A percentile compares a stretch with the other conserved stretches of the same genome.
Evolutionary conservation across 1,140 invertebrate genomes (phyloP).

Genomic region (Calephelis virginiensis): DNA sequence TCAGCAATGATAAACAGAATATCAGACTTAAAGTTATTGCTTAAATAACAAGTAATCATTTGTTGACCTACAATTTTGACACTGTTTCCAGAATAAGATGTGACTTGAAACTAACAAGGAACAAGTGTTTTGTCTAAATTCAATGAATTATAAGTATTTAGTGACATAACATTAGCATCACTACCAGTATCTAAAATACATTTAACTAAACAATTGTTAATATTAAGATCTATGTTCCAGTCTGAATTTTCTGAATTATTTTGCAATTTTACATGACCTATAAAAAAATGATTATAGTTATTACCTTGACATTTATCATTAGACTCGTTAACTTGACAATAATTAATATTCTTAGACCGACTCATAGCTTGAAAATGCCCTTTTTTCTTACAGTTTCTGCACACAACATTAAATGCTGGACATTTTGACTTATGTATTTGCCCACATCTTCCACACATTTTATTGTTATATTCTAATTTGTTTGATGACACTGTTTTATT

Average conservation of each 20-base stretch:
- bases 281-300: background rate
- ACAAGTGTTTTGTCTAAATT: background rate
- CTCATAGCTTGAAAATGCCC: background rate
- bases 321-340: background rate
- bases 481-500: no score
- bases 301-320: background rate
- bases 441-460: no score
- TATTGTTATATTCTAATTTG: no score
- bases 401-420: no score
- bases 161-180: background rate
- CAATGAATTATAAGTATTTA: background rate
- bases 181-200: conserved; percentile 1
- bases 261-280: background rate
- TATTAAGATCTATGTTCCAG: background rate
- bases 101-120: background rate
- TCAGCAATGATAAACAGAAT: background rate
- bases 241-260: background rate
- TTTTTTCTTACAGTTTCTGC: no score
- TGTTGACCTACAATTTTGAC: background rate
- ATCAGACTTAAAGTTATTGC: background rate
- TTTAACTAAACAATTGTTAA: background rate
- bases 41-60: background rate
- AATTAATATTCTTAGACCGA: background rate
- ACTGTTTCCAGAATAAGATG: background rate
- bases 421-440: no score